Base-by-base conservation (phyloP, 1,140 invertebrate species). In the Trichogramma pretiosum region DNA sequence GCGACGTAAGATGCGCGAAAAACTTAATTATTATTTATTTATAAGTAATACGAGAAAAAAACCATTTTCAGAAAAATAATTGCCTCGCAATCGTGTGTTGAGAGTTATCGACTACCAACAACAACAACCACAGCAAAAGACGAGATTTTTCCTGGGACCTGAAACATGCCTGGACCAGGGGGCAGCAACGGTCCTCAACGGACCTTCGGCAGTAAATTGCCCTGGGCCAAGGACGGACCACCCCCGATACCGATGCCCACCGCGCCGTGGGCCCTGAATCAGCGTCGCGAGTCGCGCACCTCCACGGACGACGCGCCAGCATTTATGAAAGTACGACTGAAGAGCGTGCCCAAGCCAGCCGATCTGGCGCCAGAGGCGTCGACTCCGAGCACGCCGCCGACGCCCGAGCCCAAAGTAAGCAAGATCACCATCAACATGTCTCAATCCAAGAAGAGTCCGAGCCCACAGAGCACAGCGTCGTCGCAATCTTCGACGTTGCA, bases 211-310 rank as follows among this genome's bases (percentile, higher is more conserved):
- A n/a, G n/a, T n/a, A 75, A 85, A 41, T 85, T 85, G 11, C 86
- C 86, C 9, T 89, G 85, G 85, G 84, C 88, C 13, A 87, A 86
- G 62, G 84, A 86, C 50, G 33, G 33, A 11, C 70, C 78, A 1
- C 68, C 57, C 14, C 70, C 74, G 11, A 54, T 77, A 21, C 74
- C 74, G 2, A 73, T 74, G 64, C 76, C 73, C 3, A 47, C 68
- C n/a, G 72, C 79, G 22, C 76, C 83, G 2, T 86, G 84, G 84
- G 74, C 77, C 16, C 71, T 79, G 17, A 77, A 77, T 57, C 57
- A 63, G 11, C 60, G 65, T 40, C 60, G 68, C 45, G 64, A 73
- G 32, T 67, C 69, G 30, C 63, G 67, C 52, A 52, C 67, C 28
- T 51, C 66, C 23, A 64, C 63, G 22, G 65, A 72, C 3, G 65